Evolutionary conservation across 2,113 vertebrate genomes (phyloP), one percentile per base, ranked within the genome.

Genomic region (Prionailurus viverrinus): DNA sequence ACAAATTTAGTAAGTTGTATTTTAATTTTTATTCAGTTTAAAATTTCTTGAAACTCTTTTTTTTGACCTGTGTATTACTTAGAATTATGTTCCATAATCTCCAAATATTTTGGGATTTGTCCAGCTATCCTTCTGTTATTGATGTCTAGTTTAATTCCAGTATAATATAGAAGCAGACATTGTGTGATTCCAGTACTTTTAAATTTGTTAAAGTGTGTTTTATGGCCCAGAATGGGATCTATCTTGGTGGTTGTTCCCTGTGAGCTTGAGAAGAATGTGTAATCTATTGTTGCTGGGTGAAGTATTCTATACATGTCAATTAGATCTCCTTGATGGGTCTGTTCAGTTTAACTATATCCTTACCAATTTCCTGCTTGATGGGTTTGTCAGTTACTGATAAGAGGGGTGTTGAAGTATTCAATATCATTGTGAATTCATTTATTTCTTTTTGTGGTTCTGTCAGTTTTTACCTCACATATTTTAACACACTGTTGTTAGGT

Each of bases 1-100:
- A 29, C 31, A 69, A 51, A 39, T 71, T 95, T 78, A 51, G 7
- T 79, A 51, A 86, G 3, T 83, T 87, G 6, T 65, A 55, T 93
- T 90, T 90, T 93, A 8, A 91, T 74, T 92, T 96, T 79, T 29
- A 15, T 21, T 74, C 87, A 55, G 31, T 86, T 94, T 92, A 84
- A 90, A 78, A 71, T 76, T 96, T 93, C 27, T 84, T 25, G 19
- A 90, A 85, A 61, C 21, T 39, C 45, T 83, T 23, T 80, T 88
- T 55, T 96, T 91, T 81, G 53, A 73, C 27, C 65, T 18, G 33
- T 66, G 27, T 92, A 3, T 93, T 68, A 27, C 36, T 95, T 94
- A 84, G 53, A 88, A 91, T 10, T 31, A n/a, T 66, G 13, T 79
- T 83, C 53, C 79, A 83, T 65, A 78, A 58, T 61, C 18, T 51